Conservation (phyloP, 64 coral and sea anemone genomes). For the Orbicella faveolata region DNA sequence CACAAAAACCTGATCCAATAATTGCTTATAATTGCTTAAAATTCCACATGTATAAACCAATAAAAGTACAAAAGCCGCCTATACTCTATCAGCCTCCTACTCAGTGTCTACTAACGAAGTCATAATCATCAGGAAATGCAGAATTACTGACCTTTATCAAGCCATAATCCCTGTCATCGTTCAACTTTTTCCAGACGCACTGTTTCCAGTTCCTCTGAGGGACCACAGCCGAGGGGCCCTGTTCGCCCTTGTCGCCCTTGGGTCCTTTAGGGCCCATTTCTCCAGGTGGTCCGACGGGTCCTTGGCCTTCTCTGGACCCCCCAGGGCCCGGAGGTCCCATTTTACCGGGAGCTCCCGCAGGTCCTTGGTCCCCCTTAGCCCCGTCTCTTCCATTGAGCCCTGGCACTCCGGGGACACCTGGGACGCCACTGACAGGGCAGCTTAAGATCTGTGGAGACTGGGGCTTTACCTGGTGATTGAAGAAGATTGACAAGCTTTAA, state of each 20-base stretch:
- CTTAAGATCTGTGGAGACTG: not conserved
- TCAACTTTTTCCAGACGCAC: too few relatives aligned
- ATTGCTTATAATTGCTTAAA: too few relatives aligned
- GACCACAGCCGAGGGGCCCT: not conserved
- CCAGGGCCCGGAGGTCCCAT: not conserved
- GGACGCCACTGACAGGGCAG: not conserved
- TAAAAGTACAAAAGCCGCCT: too few relatives aligned
- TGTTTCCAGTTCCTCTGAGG: too few relatives aligned
- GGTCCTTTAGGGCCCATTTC: not conserved
- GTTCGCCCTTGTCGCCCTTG: not conserved
- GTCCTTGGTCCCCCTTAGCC: not conserved
- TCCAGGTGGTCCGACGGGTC: not conserved
- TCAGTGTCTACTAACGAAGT: too few relatives aligned
- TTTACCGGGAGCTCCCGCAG: not conserved
- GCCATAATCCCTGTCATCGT: too few relatives aligned
- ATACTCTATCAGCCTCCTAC: too few relatives aligned
- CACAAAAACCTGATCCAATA: too few relatives aligned
- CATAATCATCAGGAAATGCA: too few relatives aligned
- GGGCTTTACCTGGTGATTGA: not conserved
- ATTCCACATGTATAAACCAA: too few relatives aligned
- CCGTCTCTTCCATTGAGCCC: constrained; percentile 13
- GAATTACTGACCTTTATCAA: not conserved
- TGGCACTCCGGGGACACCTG: not conserved
- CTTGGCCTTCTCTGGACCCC: not conserved
- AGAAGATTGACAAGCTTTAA: not conserved